Evolutionary conservation across 2,888 invertebrate species (phyloP).

Genomic region (Zaprionus lineosus): DNA sequence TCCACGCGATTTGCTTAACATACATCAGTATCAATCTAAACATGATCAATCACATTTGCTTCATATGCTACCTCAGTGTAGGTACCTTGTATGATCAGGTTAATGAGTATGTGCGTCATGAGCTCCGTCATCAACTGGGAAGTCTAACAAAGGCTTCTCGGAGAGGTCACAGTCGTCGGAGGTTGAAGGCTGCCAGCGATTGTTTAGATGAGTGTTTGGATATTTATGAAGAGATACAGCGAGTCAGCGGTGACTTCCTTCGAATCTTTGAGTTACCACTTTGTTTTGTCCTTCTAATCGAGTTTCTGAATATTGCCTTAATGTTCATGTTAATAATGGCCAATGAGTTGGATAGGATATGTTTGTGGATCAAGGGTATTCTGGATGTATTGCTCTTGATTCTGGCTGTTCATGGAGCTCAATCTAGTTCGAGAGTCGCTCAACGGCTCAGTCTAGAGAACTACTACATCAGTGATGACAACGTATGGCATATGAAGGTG

Average conservation of each 20-base stretch:
- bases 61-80: slow-evolving; percentile 56
- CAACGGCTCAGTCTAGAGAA: slow-evolving; percentile 55
- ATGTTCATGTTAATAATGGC: background rate
- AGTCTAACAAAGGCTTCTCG: slow-evolving; percentile 14
- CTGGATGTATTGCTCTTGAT: slow-evolving; percentile 57
- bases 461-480: slow-evolving; percentile 36
- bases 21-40: slow-evolving; percentile 11
- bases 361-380: slow-evolving; percentile 21
- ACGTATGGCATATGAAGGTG: slow-evolving; percentile 50
- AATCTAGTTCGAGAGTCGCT: slow-evolving; percentile 37
- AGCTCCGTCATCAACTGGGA: slow-evolving; percentile 38
- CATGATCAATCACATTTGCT: slow-evolving; percentile 46
- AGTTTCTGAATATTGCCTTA: slow-evolving; percentile 26
- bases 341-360: no score
- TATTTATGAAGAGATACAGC: slow-evolving; percentile 56
- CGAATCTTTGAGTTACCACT: slow-evolving; percentile 52
- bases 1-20: background rate
- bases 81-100: slow-evolving; percentile 49
- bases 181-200: slow-evolving; percentile 9
- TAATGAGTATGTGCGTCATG: slow-evolving; percentile 47
- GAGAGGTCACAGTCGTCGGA: background rate
- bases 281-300: slow-evolving; percentile 26
- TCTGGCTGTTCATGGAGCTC: slow-evolving; percentile 48
- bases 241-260: slow-evolving; percentile 37
- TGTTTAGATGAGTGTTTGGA: slow-evolving; percentile 48